These are phyloP conservation scores for Sycophila texana DNA, from an alignment of 2,888 invertebrate species.

Conservation along the genomic window DNA sequence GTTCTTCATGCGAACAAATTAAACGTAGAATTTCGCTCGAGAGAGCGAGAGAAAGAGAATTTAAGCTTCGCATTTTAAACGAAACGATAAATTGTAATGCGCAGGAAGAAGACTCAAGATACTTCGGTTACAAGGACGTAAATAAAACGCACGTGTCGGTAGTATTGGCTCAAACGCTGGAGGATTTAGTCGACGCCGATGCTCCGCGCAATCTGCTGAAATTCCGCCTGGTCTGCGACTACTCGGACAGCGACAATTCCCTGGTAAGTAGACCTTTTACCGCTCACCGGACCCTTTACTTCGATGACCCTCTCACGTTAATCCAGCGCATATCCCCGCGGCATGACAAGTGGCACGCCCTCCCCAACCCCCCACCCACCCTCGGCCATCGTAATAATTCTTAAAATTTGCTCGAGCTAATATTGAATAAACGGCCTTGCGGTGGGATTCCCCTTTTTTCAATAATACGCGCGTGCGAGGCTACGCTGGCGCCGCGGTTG, in stretches of 20 bases:
- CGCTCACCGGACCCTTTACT: background rate
- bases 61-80: background rate
- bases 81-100: slow-evolving; percentile 57
- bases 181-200: slow-evolving; percentile 88
- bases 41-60: too few relatives aligned
- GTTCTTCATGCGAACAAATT: background rate
- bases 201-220: slow-evolving; percentile 88
- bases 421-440: background rate
- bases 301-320: background rate
- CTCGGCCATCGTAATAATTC: background rate
- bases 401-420: background rate
- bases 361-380: background rate
- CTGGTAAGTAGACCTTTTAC: slow-evolving; percentile 75
- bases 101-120: slow-evolving; percentile 83
- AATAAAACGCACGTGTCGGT: slow-evolving; percentile 88
- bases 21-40: too few relatives aligned
- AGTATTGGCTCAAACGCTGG: slow-evolving; percentile 85
- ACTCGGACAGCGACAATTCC: slow-evolving; percentile 81
- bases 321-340: background rate
- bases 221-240: slow-evolving; percentile 87
- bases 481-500: slow-evolving; percentile 15
- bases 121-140: slow-evolving; percentile 85
- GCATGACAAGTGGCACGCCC: background rate
- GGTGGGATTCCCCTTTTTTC: slow-evolving; percentile 23
- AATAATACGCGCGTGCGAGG: slow-evolving; percentile 27